Evolutionary conservation across 1,140 invertebrate species (phyloP).

Genomic region (Thaumatotibia leucotreta): DNA sequence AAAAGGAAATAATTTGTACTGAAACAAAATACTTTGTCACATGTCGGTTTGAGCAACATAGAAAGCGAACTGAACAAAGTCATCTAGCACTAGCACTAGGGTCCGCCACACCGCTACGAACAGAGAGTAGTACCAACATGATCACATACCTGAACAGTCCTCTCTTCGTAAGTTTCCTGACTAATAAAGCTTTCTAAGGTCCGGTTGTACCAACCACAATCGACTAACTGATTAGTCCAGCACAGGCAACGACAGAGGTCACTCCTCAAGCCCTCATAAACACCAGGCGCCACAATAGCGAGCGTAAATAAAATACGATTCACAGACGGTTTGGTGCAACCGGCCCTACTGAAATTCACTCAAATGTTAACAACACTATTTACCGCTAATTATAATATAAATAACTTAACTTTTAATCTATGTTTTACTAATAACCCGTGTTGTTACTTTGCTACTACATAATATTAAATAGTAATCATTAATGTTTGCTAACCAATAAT

Average conservation of each 20-base stretch:
- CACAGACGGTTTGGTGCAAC: too few relatives aligned
- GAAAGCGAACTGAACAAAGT: conserved; percentile 63
- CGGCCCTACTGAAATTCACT: conserved; percentile 69
- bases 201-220: too few relatives aligned
- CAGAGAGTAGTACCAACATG: conserved; percentile 53
- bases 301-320: too few relatives aligned
- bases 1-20: conserved; percentile 72
- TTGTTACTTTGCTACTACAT: conserved; percentile 73
- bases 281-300: too few relatives aligned
- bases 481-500: conserved; percentile 24
- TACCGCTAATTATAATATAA: conserved; percentile 66
- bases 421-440: conserved; percentile 75
- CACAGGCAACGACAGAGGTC: too few relatives aligned
- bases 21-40: conserved; percentile 68
- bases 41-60: conserved; percentile 73
- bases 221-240: too few relatives aligned
- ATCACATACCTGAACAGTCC: conserved; percentile 69
- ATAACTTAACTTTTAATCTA: conserved; percentile 67
- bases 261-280: too few relatives aligned
- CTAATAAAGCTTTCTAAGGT: conserved; percentile 52
- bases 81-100: conserved; percentile 49
- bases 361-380: conserved; percentile 69
- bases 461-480: conserved; percentile 17
- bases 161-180: conserved; percentile 62
- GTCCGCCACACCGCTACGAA: conserved; percentile 47